phyloP scores from a whole-genome alignment of 37 sponge, comb jelly and placozoan genomes.

The Tethya wilhelma region DNA sequence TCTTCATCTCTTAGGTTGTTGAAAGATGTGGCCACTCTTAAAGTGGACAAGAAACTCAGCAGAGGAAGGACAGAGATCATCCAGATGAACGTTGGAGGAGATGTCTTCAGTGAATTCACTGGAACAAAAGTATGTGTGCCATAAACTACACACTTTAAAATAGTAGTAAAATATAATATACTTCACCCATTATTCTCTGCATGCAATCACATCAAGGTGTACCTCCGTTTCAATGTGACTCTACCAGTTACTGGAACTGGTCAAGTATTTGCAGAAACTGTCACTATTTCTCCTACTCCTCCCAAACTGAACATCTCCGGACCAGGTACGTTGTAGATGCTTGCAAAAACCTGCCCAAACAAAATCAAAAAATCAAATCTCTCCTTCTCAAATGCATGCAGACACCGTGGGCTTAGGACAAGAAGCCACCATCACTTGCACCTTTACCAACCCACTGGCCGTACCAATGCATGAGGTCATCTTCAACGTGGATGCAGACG shows the following conservation, averaged over 20 bases:
- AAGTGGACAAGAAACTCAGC: conserved; percentile 40
- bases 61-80: conserved; percentile 18
- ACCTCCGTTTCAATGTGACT: conserved; percentile 29
- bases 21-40: not conserved
- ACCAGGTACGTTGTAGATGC: not conserved
- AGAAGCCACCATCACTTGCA: not conserved
- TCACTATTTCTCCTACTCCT: conserved; percentile 14
- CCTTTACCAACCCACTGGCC: conserved; percentile 46
- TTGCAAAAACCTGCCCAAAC: not conserved
- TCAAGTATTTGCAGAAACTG: conserved; percentile 30
- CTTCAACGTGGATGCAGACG: conserved; percentile 42
- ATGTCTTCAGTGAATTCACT: conserved; percentile 30
- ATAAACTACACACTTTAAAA: not conserved
- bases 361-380: not conserved
- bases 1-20: not conserved
- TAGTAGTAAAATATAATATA: no score
- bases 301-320: conserved; percentile 20
- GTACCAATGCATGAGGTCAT: conserved; percentile 40
- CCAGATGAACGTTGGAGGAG: conserved; percentile 12
- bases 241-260: conserved; percentile 26
- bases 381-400: not conserved
- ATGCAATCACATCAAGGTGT: conserved; percentile 19
- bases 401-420: conserved; percentile 17
- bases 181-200: no score
- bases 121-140: conserved; percentile 11